Percentiles rank a stretch among this genome's conserved stretches.
These are phyloP conservation scores for Apus apus DNA, from an alignment of 2,113 vertebrate species.

Conservation along the genomic window DNA sequence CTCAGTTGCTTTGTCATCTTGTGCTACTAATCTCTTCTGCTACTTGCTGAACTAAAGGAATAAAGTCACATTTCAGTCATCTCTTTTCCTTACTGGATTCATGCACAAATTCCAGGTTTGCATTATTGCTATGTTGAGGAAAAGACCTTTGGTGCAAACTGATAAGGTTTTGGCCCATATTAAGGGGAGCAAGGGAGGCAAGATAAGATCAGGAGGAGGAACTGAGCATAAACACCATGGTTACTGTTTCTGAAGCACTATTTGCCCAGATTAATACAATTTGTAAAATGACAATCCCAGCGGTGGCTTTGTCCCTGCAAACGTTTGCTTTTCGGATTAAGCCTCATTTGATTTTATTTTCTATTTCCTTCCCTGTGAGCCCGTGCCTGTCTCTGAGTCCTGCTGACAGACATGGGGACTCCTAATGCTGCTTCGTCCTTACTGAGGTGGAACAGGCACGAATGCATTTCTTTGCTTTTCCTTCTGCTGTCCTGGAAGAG, in stretches of 20 bases:
- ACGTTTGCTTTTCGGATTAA: constrained; percentile 70
- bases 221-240: constrained; percentile 18
- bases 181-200: not conserved
- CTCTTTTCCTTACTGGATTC: not conserved
- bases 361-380: constrained; percentile 28
- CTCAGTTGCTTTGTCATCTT: not conserved
- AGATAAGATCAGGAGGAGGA: constrained; percentile 37
- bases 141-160: not conserved
- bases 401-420: not conserved
- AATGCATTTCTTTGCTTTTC: constrained; percentile 45
- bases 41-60: not conserved
- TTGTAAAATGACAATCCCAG: constrained; percentile 65
- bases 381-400: not conserved
- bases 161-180: constrained; percentile 10
- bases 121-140: not conserved
- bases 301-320: constrained; percentile 57
- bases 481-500: not conserved
- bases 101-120: not conserved
- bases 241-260: constrained; percentile 61
- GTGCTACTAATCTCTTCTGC: not conserved
- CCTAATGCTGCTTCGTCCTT: constrained; percentile 18
- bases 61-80: not conserved
- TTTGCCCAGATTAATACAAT: constrained; percentile 73
- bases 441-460: constrained; percentile 41
- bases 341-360: constrained; percentile 57